Percentiles rank a stretch among this genome's conserved stretches.
Conservation (phyloP, 2,888 invertebrate species). For the Eumerus sabulonum region DNA sequence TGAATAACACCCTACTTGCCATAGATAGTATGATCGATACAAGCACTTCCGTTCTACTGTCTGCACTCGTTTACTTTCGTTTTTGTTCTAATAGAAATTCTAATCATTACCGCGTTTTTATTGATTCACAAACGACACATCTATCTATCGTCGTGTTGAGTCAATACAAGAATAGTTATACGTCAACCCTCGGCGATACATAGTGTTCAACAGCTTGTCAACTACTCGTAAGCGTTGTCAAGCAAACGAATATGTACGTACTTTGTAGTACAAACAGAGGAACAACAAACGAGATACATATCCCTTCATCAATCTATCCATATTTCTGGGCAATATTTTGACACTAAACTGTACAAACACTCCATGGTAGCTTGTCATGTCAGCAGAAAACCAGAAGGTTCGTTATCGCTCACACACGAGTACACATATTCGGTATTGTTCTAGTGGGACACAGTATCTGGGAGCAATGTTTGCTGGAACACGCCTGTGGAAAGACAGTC, state of each 20-base stretch:
- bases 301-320: background rate
- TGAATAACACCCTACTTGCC: conserved; percentile 17
- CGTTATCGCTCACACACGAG: conserved; percentile 2
- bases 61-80: conserved; percentile 31
- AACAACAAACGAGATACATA: too few relatives aligned
- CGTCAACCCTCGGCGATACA: conserved; percentile 8
- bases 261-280: too few relatives aligned
- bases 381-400: too few relatives aligned
- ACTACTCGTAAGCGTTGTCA: conserved; percentile 38
- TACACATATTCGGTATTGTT: too few relatives aligned
- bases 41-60: background rate
- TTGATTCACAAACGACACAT: conserved; percentile 54
- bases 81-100: conserved; percentile 31
- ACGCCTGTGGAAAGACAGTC: too few relatives aligned
- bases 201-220: conserved; percentile 46
- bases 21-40: background rate
- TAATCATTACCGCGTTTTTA: conserved; percentile 31
- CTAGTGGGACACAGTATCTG: too few relatives aligned
- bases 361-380: conserved; percentile 10
- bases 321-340: conserved; percentile 45
- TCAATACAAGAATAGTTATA: conserved; percentile 17
- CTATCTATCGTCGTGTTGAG: conserved; percentile 28
- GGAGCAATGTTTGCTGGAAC: too few relatives aligned
- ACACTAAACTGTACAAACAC: conserved; percentile 58
- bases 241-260: background rate